phyloP scores from a whole-genome alignment of 2,113 vertebrate species.

The Bubalus kerabau region DNA sequence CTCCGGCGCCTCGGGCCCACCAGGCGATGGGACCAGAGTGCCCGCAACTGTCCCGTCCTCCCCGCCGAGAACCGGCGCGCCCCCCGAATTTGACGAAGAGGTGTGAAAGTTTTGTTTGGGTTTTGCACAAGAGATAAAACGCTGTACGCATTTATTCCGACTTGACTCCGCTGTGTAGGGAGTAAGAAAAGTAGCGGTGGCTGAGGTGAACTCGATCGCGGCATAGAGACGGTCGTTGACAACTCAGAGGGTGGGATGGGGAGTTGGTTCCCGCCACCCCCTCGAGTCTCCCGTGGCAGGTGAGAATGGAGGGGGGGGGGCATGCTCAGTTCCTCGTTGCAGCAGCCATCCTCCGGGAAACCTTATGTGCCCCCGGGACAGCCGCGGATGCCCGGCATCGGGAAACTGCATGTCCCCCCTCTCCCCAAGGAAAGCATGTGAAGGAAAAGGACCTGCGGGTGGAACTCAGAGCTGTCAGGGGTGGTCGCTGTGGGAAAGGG shows the following conservation, averaged over 20 bases:
- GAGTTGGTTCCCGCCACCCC: not conserved
- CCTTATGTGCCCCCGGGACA: not conserved
- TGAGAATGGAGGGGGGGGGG: not conserved
- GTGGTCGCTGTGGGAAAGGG: not conserved
- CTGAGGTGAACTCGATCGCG: not conserved
- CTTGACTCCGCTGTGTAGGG: not conserved
- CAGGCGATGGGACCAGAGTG: not conserved
- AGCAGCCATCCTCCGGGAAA: not conserved
- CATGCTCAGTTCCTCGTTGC: not conserved
- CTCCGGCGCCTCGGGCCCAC: not conserved
- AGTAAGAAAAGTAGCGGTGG: not conserved
- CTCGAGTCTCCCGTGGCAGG: not conserved
- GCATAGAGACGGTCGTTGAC: not conserved
- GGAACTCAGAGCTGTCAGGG: not conserved
- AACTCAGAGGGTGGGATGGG: not conserved
- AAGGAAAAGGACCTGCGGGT: not conserved
- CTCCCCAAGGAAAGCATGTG: not conserved
- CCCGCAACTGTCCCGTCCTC: not conserved
- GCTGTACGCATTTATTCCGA: not conserved
- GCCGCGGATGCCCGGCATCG: not conserved
- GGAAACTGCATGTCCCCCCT: not conserved
- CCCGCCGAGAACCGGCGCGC: not conserved
- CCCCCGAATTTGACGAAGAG: not conserved
- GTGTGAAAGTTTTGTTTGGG: constrained; percentile 55
- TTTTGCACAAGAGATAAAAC: not conserved